Conservation (phyloP, 2,113 vertebrate genomes). For the Artemisiospiza belli region DNA sequence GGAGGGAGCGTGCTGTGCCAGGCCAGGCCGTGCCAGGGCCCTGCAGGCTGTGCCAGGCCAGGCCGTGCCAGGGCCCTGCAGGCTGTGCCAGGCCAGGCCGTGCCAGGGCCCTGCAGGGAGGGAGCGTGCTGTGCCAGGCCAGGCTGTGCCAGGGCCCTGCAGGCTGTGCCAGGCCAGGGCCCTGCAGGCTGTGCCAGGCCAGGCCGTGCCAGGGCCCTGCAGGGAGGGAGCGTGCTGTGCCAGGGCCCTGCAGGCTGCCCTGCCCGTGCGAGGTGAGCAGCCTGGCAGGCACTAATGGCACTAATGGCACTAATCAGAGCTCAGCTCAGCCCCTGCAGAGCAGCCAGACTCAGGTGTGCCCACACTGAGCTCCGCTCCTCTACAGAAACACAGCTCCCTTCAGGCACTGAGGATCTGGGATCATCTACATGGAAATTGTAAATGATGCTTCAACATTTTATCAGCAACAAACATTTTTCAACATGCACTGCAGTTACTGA, state of each 20-base stretch:
- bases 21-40: too few relatives aligned
- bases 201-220: conserved; percentile 55
- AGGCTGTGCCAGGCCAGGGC: conserved; percentile 4
- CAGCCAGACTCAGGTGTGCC: neutral
- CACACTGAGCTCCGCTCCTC: accelerated
- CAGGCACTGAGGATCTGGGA: accelerated
- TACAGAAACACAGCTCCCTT: accelerated
- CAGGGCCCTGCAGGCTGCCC: neutral
- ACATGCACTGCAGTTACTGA: neutral
- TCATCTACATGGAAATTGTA: neutral
- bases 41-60: too few relatives aligned
- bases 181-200: neutral
- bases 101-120: neutral
- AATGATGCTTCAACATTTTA: neutral
- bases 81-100: too few relatives aligned
- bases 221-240: too few relatives aligned
- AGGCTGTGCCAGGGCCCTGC: conserved; percentile 37
- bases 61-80: too few relatives aligned
- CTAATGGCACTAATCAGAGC: neutral
- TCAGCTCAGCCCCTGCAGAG: neutral
- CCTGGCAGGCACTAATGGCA: conserved; percentile 7
- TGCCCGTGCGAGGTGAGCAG: neutral
- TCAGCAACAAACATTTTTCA: neutral
- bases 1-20: neutral
- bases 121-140: conserved; percentile 41